These are phyloP conservation scores for Setophaga coronata DNA, from an alignment of 2,113 vertebrate species.

Conservation along the genomic window DNA sequence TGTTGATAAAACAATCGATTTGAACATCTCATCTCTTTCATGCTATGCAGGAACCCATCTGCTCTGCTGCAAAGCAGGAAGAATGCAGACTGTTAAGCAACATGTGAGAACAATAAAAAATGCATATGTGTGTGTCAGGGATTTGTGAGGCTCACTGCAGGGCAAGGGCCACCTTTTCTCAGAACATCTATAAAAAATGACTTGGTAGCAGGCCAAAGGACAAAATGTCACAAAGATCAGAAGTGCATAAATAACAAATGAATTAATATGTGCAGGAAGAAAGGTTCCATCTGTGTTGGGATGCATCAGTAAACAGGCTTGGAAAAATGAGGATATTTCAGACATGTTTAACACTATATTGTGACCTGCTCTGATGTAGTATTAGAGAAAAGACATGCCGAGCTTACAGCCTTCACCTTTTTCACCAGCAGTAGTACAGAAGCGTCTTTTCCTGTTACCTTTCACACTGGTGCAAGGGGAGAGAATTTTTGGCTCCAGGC, in stretches of 20 bases:
- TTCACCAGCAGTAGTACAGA: neutral
- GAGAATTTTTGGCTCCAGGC: conserved; percentile 19
- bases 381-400: neutral
- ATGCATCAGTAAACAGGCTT: conserved; percentile 60
- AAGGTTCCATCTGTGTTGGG: conserved; percentile 71
- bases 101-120: conserved; percentile 80
- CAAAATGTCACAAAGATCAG: conserved; percentile 67
- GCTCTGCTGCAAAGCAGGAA: conserved; percentile 68
- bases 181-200: conserved; percentile 75
- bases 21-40: conserved; percentile 77
- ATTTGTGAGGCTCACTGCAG: conserved; percentile 66
- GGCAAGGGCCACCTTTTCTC: conserved; percentile 71
- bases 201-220: conserved; percentile 65
- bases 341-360: conserved; percentile 22
- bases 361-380: conserved; percentile 20
- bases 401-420: neutral
- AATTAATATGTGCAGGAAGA: conserved; percentile 67
- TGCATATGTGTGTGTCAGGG: conserved; percentile 65
- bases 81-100: conserved; percentile 74
- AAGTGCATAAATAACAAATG: conserved; percentile 71
- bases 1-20: conserved; percentile 84
- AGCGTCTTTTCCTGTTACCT: neutral
- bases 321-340: conserved; percentile 47
- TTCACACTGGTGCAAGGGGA: neutral
- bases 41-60: conserved; percentile 73